Percentiles rank a stretch among this genome's conserved stretches.
These are phyloP conservation scores for Hirtodrosophila alboralis DNA, from an alignment of 2,888 invertebrate genomes.

Conservation along the genomic window DNA sequence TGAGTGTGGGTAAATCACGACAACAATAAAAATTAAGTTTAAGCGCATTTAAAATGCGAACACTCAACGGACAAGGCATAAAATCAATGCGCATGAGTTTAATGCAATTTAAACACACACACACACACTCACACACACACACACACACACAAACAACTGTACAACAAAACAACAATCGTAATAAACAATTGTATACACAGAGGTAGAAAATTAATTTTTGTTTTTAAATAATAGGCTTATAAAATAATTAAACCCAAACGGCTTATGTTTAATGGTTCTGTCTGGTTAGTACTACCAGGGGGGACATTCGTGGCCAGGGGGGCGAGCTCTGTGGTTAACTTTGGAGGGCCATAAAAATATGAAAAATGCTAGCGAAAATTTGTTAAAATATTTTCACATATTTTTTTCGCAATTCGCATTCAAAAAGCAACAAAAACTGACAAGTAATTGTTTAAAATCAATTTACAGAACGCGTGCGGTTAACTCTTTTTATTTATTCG, in stretches of 20 bases:
- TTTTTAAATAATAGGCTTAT: slow-evolving; percentile 72
- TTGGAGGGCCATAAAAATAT: slow-evolving; percentile 46
- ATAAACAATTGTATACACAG: slow-evolving; percentile 56
- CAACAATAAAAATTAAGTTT: slow-evolving; percentile 76
- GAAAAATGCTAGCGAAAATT: slow-evolving; percentile 44
- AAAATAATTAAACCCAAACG: slow-evolving; percentile 67
- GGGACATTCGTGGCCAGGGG: not conserved
- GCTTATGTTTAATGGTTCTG: slow-evolving; percentile 43
- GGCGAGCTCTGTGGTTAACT: slow-evolving; percentile 22
- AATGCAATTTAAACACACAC: slow-evolving; percentile 48
- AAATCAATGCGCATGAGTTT: slow-evolving; percentile 61
- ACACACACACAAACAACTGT: not conserved
- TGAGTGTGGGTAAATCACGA: slow-evolving; percentile 62
- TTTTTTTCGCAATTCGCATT: slow-evolving; percentile 24
- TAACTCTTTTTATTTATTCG: slow-evolving; percentile 56
- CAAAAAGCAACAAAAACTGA: slow-evolving; percentile 33
- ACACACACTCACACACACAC: slow-evolving; percentile 23
- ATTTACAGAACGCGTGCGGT: slow-evolving; percentile 60
- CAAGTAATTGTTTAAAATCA: slow-evolving; percentile 69
- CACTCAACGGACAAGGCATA: slow-evolving; percentile 54
- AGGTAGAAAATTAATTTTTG: slow-evolving; percentile 58
- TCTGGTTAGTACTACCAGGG: not conserved
- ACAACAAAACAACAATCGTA: slow-evolving; percentile 44
- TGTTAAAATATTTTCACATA: slow-evolving; percentile 43
- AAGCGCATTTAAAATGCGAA: slow-evolving; percentile 68